Base-by-base conservation (phyloP, 2,113 vertebrate genomes). In the Podiceps cristatus region DNA sequence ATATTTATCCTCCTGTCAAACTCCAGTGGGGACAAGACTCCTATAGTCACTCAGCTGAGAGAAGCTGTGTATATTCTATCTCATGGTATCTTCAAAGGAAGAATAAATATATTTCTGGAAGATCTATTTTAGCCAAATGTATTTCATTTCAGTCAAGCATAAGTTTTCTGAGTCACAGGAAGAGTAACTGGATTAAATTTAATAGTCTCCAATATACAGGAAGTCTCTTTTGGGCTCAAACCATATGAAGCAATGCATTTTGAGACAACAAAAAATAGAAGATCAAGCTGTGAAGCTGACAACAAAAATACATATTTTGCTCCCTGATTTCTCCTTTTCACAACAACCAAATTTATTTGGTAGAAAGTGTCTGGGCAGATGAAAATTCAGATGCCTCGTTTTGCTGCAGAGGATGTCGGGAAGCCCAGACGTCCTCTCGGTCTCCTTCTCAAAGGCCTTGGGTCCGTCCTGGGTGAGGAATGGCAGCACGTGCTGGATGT, bases 81-180 rank as follows among this genome's bases (percentile, higher is more conserved):
- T 56, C 47, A 37, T 23, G n/a, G 5, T 52, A 60, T 55, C 37
- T 87, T 91, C 89, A 87, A 62, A 50, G 64, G 68, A 72, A 89
- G 47, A 78, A 81, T 52, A 95, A 91, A 78, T 71, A 9, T 6
- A 53, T 93, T 76, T 68, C 49, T 78, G 40, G 68, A 63, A 91
- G 49, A 68, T 31, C 14, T 85, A 52, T 63, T 91, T 91, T 81
- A 93, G 42, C 29, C 16, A 81, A 91, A 78, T 50, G 6, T 69
- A 77, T 79, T 90, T 94, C 13, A 58, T 87, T 91, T 88, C 45
- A 96, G 81, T 88, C 14, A 88, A 93, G 90, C 56, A 42, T 49
- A 93, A 68, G 56, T 94, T 86, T 95, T 94, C 77, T 82, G 77
- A 94, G 35, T 73, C 74, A 79, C 27, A 62, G 35, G 23, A 91